Conservation (phyloP, 2,797 vertebrate genomes). For the Coregonus sp. region DNA sequence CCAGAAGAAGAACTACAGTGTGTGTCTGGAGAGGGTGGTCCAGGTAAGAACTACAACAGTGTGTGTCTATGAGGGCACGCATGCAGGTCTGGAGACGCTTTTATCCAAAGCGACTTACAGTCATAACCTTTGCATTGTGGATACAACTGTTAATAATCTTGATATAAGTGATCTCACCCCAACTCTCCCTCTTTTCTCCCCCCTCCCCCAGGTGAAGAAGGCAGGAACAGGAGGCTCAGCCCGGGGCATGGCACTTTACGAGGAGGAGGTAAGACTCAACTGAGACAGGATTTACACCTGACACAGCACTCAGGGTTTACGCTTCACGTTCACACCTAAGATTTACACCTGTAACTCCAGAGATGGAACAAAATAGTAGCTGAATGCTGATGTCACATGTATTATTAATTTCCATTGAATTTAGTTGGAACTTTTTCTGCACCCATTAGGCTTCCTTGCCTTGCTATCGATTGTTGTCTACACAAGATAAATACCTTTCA, state of each 20-base stretch:
- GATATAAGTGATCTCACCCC: not conserved
- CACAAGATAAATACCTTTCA: too few species aligned
- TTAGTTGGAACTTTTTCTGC: not conserved
- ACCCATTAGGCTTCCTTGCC: not conserved
- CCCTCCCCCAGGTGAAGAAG: slow-evolving; percentile 83
- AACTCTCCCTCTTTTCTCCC: not conserved
- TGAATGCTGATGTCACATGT: not conserved
- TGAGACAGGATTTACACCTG: not conserved
- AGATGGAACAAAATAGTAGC: not conserved
- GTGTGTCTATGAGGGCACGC: slow-evolving; percentile 89
- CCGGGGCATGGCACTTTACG: slow-evolving; percentile 92
- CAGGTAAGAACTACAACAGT: slow-evolving; percentile 75
- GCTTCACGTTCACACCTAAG: too few species aligned
- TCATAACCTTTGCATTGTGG: too few species aligned
- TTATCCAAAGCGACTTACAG: too few species aligned
- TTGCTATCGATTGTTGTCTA: not conserved
- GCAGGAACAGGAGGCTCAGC: slow-evolving; percentile 82
- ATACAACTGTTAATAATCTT: too few species aligned
- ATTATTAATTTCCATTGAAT: not conserved
- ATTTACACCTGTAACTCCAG: too few species aligned
- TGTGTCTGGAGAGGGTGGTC: slow-evolving; percentile 91
- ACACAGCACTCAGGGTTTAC: too few species aligned
- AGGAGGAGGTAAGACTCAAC: slow-evolving; percentile 84
- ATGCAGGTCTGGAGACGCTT: not conserved
- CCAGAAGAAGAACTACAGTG: slow-evolving; percentile 94